Conservation (phyloP, 1,140 invertebrate species). For the Monomorium pharaonis region DNA sequence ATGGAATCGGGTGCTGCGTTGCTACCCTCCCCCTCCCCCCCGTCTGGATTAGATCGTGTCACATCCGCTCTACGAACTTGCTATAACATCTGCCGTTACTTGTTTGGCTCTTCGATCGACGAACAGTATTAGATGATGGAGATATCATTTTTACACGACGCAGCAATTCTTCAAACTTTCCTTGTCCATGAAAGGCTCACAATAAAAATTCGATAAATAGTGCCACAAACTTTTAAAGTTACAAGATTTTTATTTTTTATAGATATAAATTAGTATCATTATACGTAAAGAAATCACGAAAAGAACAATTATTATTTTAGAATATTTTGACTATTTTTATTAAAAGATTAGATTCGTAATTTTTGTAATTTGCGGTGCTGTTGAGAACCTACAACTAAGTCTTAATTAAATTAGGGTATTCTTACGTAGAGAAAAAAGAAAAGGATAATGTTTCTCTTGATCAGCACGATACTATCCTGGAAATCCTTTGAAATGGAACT, state of each 20-base stretch:
- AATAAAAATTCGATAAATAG: not conserved
- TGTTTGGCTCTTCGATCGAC: constrained; percentile 38
- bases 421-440: not conserved
- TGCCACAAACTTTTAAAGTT: not conserved
- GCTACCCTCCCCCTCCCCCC: not conserved
- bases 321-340: not conserved
- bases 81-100: constrained; percentile 55
- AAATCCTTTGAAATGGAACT: constrained; percentile 15
- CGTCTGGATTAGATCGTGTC: constrained; percentile 54
- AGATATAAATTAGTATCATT: not conserved
- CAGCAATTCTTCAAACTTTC: not conserved
- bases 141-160: constrained; percentile 29
- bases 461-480: not conserved
- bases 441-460: constrained; percentile 9
- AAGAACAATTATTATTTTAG: not conserved
- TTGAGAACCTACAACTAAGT: not conserved
- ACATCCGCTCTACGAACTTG: constrained; percentile 51
- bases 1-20: constrained; percentile 34
- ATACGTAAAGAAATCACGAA: not conserved
- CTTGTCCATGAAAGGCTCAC: not conserved
- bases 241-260: not conserved
- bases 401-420: constrained; percentile 1
- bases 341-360: not conserved
- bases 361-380: not conserved
- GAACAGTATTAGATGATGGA: constrained; percentile 47